A percentile compares a stretch with the other conserved stretches of the same genome.
These are phyloP conservation scores for Zootermopsis nevadensis DNA, from an alignment of 2,888 invertebrate species.

Conservation along the genomic window DNA sequence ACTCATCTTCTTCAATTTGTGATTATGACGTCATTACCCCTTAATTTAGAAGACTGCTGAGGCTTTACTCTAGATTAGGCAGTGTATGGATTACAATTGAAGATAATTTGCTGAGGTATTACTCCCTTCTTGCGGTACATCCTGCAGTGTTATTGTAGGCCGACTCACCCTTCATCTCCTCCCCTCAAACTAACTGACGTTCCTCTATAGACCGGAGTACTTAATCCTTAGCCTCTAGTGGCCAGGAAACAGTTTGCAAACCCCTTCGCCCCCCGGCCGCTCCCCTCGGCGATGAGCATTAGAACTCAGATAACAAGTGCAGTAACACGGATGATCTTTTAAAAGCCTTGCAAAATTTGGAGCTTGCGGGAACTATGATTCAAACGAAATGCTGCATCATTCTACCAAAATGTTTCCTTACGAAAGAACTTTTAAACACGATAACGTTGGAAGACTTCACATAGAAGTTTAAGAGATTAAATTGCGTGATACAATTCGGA, in stretches of 20 bases:
- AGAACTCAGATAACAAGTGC: background rate
- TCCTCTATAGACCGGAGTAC: background rate
- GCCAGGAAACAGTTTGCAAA: conserved; percentile 2
- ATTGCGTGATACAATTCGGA: too few relatives aligned
- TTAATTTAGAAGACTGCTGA: too few relatives aligned
- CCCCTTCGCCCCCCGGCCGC: background rate
- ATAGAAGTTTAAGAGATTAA: too few relatives aligned
- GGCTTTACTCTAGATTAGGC: too few relatives aligned
- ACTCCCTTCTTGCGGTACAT: conserved; percentile 2
- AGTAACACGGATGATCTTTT: background rate
- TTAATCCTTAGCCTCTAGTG: conserved; percentile 14
- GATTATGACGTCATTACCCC: too few relatives aligned
- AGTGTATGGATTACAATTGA: background rate
- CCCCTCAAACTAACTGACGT: conserved; percentile 10
- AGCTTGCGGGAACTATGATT: too few relatives aligned
- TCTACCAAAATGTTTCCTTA: too few relatives aligned
- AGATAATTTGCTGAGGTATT: conserved; percentile 5
- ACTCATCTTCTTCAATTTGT: too few relatives aligned
- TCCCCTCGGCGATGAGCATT: background rate
- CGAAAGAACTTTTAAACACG: too few relatives aligned
- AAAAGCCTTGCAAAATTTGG: background rate
- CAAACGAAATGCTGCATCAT: too few relatives aligned
- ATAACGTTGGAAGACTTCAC: too few relatives aligned
- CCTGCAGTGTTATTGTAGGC: background rate
- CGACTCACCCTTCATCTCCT: conserved; percentile 1